These are phyloP conservation scores for Cololabis saira DNA, from an alignment of 2,113 vertebrate genomes.

Conservation along the genomic window DNA sequence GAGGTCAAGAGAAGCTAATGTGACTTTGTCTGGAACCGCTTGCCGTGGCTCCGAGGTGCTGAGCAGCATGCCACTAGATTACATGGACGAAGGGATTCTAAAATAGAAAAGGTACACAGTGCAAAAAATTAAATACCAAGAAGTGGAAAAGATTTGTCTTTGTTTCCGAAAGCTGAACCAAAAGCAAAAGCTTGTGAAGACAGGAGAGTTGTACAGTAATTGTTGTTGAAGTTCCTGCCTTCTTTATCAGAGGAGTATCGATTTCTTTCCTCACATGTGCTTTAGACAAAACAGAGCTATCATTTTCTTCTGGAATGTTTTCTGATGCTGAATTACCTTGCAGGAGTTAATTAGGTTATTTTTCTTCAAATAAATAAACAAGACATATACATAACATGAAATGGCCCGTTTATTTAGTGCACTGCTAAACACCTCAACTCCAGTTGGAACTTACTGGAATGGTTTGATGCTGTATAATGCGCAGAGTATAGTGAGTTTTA, in stretches of 20 bases:
- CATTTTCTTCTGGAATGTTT: slow-evolving; percentile 28
- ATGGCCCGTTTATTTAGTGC: too few relatives aligned
- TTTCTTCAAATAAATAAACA: too few relatives aligned
- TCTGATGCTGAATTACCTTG: background rate
- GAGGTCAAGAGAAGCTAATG: slow-evolving; percentile 70
- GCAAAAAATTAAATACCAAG: slow-evolving; percentile 44
- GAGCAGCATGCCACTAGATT: slow-evolving; percentile 41
- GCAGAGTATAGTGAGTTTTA: too few relatives aligned
- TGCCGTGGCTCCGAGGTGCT: slow-evolving; percentile 31
- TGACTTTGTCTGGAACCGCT: slow-evolving; percentile 58
- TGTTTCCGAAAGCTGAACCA: slow-evolving; percentile 28
- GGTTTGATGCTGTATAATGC: too few relatives aligned
- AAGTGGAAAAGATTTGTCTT: background rate
- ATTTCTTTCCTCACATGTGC: slow-evolving; percentile 46
- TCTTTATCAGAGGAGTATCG: slow-evolving; percentile 45
- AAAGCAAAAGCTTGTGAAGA: slow-evolving; percentile 23
- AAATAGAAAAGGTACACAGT: slow-evolving; percentile 35
- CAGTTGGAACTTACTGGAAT: too few relatives aligned
- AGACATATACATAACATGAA: too few relatives aligned
- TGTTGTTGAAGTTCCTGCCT: slow-evolving; percentile 18
- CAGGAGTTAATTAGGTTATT: background rate
- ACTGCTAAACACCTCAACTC: too few relatives aligned
- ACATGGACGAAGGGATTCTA: slow-evolving; percentile 41
- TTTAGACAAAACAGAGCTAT: slow-evolving; percentile 31
- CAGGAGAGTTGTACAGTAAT: slow-evolving; percentile 1